phyloP scores from a whole-genome alignment of 2,113 vertebrate genomes.

The Festucalex cinctus region DNA sequence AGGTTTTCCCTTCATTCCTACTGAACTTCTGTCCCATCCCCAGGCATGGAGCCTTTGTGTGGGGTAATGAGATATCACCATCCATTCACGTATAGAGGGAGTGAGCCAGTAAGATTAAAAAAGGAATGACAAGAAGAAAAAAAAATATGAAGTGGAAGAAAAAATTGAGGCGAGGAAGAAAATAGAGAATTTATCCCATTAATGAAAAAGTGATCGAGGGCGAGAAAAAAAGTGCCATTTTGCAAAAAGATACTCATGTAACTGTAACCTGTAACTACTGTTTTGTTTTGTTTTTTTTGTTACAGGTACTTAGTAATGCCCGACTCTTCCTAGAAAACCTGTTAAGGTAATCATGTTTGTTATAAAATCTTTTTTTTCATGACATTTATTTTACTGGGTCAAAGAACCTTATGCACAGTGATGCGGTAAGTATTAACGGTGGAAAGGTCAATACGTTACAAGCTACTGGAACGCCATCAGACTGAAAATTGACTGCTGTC shows the following conservation, averaged over 20 bases:
- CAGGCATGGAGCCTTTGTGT: constrained; percentile 41
- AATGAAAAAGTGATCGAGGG: neutral
- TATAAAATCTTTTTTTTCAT: neutral
- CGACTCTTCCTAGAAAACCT: constrained; percentile 90
- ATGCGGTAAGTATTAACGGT: neutral
- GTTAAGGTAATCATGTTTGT: constrained; percentile 77
- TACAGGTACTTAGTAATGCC: constrained; percentile 85
- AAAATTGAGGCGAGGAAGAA: neutral
- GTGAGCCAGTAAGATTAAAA: constrained; percentile 13
- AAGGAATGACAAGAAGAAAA: constrained; percentile 5
- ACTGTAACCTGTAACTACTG: neutral
- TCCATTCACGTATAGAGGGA: constrained; percentile 31
- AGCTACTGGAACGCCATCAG: neutral
- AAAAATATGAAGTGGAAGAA: constrained; percentile 3
- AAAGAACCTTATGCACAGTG: neutral
- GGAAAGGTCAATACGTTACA: neutral
- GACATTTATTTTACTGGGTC: neutral
- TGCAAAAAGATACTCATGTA: neutral
- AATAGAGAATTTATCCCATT: constrained; percentile 5
- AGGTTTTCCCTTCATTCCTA: constrained; percentile 43
- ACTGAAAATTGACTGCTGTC: neutral
- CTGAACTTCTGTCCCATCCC: constrained; percentile 38
- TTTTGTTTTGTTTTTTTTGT: constrained; percentile 43
- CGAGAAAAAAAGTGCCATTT: constrained; percentile 11
- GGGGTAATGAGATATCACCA: constrained; percentile 53